Evolutionary conservation across 2,113 vertebrate genomes (phyloP), one percentile per base, ranked within the genome.

Genomic region (Paramormyrops kingsleyae): DNA sequence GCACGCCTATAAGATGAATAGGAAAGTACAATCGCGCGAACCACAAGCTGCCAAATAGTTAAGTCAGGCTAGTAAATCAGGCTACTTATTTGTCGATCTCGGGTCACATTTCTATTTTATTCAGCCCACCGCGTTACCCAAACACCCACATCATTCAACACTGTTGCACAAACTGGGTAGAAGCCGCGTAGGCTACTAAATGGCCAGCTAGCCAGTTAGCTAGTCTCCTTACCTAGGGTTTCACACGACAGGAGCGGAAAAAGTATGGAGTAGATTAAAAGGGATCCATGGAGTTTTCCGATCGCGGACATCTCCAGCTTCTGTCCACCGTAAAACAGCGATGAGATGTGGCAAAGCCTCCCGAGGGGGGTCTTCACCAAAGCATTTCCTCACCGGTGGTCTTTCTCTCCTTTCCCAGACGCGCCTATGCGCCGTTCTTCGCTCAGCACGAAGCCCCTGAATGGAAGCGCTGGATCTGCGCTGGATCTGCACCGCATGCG

Each of bases 281-380:
- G 59, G 87, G 92, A 84, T 83, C 90, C 91, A 77, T 91, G 84
- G 50, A 93, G 87, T 47, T 88, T 47, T 9, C 24, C 50, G 87
- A 89, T 90, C 80, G 91, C 89, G 52, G 90, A 92, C 93, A 94
- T 94, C 87, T 93, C 93, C 93, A 87, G 50, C 89, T 88, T 86
- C 56, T 89, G 88, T 70, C 90, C 92, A 21, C 87, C 21, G 90
- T 74, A 44, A 77, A 90, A 88, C 77, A 88, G 90, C 62, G 77
- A 89, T 35, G 49, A 86, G 83, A 47, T 85, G 88, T 84, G 74
- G 83, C 86, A 13, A 39, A 83, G 35, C 90, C 74, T 80, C 74
- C 74, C 62, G n/a, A n/a, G 1, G 74, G 91, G 90, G 87, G 53
- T 88, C 90, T 83, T 93, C 89, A 92, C 83, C 85, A 80, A 3